Evolutionary conservation across 2,113 vertebrate species (phyloP).

Genomic region (Isichthys henryi): DNA sequence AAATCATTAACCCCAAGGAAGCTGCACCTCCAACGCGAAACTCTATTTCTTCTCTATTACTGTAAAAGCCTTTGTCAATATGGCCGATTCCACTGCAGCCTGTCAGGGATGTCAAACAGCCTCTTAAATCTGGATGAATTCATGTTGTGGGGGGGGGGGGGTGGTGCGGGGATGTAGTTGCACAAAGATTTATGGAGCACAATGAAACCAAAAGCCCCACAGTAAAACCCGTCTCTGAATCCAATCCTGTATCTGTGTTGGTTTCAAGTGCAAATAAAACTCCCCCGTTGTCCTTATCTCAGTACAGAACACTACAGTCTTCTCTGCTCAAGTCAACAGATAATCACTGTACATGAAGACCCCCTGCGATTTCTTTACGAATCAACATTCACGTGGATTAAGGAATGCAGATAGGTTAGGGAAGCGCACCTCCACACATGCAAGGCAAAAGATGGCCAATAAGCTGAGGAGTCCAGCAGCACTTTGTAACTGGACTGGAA

Average conservation of each 20-base stretch:
- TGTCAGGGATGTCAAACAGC: constrained; percentile 23
- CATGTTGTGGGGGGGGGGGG: neutral
- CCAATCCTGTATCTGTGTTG: neutral
- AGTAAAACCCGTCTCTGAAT: neutral
- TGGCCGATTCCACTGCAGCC: constrained; percentile 24
- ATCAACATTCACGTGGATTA: neutral
- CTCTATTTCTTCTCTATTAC: constrained; percentile 19
- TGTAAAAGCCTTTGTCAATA: constrained; percentile 30
- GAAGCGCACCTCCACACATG: neutral
- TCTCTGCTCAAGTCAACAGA: neutral
- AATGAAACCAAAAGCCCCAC: neutral
- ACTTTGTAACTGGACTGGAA: neutral
- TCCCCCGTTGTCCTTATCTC: neutral
- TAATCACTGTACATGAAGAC: neutral
- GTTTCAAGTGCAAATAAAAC: neutral
- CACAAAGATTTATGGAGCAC: constrained; percentile 8
- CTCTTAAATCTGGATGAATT: constrained; percentile 34
- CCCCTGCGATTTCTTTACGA: neutral
- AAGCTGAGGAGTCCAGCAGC: neutral
- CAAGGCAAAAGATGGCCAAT: neutral
- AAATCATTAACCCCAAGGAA: constrained; percentile 31
- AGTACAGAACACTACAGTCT: neutral
- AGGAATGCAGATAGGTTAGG: neutral
- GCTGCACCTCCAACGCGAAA: constrained; percentile 25
- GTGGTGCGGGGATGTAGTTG: neutral